Evolutionary conservation across 2,797 vertebrate species (phyloP).

Genomic region (Anguilla megastoma): DNA sequence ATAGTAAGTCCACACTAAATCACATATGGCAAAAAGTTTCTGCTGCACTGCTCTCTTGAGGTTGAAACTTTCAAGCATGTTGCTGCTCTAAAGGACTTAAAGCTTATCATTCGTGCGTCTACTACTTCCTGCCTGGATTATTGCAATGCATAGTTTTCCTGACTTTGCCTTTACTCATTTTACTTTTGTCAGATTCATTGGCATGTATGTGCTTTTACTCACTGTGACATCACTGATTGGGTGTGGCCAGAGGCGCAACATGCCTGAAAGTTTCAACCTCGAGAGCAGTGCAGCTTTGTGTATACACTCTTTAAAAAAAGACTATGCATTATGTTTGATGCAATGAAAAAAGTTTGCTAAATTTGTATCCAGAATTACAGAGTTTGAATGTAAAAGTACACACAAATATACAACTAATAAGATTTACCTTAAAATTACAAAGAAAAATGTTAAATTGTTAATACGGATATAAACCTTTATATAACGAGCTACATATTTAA

Average conservation of each 20-base stretch:
- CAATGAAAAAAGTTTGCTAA: background rate
- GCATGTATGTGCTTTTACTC: background rate
- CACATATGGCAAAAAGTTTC: background rate
- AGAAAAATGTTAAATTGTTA: constrained; percentile 25
- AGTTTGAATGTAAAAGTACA: constrained; percentile 18
- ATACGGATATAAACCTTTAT: constrained; percentile 28
- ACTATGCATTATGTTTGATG: constrained; percentile 7
- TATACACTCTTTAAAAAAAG: background rate
- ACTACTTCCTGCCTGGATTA: background rate
- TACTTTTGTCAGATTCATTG: background rate
- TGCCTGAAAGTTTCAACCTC: constrained; percentile 7
- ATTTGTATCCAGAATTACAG: constrained; percentile 4
- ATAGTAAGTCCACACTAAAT: constrained; percentile 10
- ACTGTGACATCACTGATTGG: background rate
- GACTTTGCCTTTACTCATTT: background rate
- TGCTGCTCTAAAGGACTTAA: constrained; percentile 11
- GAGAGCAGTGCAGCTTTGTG: background rate
- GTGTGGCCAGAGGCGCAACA: background rate
- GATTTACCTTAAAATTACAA: constrained; percentile 23
- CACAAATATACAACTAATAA: constrained; percentile 11
- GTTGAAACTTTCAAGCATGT: constrained; percentile 4
- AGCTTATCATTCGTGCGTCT: constrained; percentile 3
- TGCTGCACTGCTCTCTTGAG: background rate
- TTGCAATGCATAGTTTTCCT: background rate
- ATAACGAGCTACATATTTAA: too few species aligned